Conservation (phyloP, 2,113 vertebrate genomes). For the Melozone crissalis region DNA sequence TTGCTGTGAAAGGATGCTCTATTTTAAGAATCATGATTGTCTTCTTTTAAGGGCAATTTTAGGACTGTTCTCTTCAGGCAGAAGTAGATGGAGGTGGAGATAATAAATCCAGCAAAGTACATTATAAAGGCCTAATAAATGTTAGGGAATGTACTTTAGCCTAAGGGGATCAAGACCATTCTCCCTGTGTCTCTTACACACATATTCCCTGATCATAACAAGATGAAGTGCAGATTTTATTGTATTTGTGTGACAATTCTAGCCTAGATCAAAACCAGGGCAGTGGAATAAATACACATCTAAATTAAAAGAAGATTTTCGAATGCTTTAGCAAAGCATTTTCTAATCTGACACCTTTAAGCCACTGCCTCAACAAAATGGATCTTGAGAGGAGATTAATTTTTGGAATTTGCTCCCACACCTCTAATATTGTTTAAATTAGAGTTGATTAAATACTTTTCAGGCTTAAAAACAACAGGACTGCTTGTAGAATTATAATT, state of each 20-base stretch:
- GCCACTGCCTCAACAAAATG: background rate
- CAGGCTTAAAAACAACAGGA: background rate
- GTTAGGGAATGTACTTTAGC: constrained; percentile 26
- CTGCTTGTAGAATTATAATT: background rate
- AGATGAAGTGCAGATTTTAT: constrained; percentile 17
- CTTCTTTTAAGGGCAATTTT: constrained; percentile 66
- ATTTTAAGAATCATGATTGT: constrained; percentile 65
- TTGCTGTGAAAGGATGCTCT: constrained; percentile 64
- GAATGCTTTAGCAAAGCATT: background rate
- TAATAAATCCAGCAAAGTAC: constrained; percentile 67
- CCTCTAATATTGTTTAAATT: background rate
- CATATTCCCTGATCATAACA: background rate
- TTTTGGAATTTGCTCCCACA: background rate
- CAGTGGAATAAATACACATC: background rate
- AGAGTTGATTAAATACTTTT: background rate
- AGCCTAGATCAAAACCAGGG: background rate
- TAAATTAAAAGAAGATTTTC: constrained; percentile 36
- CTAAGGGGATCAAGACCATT: constrained; percentile 22
- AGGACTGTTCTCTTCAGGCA: constrained; percentile 63
- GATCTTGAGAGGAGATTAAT: background rate
- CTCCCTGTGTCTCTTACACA: background rate
- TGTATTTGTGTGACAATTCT: constrained; percentile 3
- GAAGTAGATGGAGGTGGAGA: constrained; percentile 62
- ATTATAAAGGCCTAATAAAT: constrained; percentile 61
- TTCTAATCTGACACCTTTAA: constrained; percentile 29